Conservation (phyloP, 2,797 vertebrate genomes). For the Manis javanica region DNA sequence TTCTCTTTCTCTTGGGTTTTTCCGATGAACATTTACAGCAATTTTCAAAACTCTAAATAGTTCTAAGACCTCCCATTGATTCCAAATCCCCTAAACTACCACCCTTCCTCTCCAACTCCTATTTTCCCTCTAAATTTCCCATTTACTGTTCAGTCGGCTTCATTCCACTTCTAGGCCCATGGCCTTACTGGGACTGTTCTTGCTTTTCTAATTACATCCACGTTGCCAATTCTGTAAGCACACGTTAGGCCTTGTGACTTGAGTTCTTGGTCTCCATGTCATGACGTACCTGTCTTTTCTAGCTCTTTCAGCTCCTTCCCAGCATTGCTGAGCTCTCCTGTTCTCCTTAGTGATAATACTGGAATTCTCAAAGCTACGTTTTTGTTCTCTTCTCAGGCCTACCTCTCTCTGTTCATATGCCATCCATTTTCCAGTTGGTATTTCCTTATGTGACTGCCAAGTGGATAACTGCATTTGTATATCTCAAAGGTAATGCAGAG, state of each 20-base stretch:
- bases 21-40: neutral
- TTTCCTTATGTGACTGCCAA: neutral
- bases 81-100: neutral
- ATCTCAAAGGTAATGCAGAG: neutral
- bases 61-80: neutral
- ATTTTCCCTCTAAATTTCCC: neutral
- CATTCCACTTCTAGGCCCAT: too few relatives aligned
- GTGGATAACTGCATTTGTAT: neutral
- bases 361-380: neutral
- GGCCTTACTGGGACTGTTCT: neutral
- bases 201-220: neutral
- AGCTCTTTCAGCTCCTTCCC: neutral
- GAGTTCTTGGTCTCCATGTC: neutral
- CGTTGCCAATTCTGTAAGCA: neutral
- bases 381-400: neutral
- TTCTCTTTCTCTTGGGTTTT: neutral
- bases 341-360: neutral
- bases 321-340: neutral
- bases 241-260: neutral
- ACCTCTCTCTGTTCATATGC: neutral
- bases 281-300: neutral
- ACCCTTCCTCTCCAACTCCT: neutral
- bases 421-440: neutral
- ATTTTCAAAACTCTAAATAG: neutral
- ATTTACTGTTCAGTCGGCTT: neutral